Base-by-base conservation (phyloP, 2,888 invertebrate genomes). In the Sympetrum striolatum region DNA sequence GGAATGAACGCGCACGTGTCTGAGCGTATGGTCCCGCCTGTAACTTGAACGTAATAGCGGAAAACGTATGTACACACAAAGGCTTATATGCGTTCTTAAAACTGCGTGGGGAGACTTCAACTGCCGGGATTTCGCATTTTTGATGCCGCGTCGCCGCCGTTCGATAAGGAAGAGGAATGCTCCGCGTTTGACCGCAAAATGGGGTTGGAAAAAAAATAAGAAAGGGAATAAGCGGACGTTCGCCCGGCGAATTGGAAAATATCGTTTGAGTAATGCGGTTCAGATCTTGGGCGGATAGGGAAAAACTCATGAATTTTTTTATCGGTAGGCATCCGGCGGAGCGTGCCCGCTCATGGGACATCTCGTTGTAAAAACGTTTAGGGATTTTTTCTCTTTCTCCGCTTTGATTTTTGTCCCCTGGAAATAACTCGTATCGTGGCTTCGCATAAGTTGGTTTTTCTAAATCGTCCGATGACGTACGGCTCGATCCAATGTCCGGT, bases 1-100 rank as follows among this genome's bases (percentile, higher is more conserved):
- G 86, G 60, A 86, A 86, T 86, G 64, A 60, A 86, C 60, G 22
- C 39, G 86, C 86, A 86, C 86, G 86, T 86, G 82, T 82, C 82
- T 35, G 18, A 58, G 82, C 82, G 82, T 82, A 82, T 18, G 82
- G 22, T 82, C 58, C 53, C 53, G 25, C 31, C 22, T n/a, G 73
- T 25, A 31, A 25, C 58, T 48, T 58, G 18, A 82, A 82, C 58
- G 82, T 82, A 82, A 82, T 58, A 48, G 53, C 82, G 53, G 48
- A 53, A 22, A 82, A 35, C 82, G 48, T 31, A 31, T 58, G 25
- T 35, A 82, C 82, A 80, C 80, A 31, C 37, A 22, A 14, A 58
- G 31, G 35, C 15, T 53, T 53, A 31, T 6, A 58, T 2, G 4
- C 82, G 35, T 53, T 35, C 82, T 35, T 73, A 31, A 53, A 53